Percentiles rank a stretch among this genome's conserved stretches.
These are phyloP conservation scores for Drosophila sproati DNA, from an alignment of 1,140 invertebrate genomes.

Conservation along the genomic window DNA sequence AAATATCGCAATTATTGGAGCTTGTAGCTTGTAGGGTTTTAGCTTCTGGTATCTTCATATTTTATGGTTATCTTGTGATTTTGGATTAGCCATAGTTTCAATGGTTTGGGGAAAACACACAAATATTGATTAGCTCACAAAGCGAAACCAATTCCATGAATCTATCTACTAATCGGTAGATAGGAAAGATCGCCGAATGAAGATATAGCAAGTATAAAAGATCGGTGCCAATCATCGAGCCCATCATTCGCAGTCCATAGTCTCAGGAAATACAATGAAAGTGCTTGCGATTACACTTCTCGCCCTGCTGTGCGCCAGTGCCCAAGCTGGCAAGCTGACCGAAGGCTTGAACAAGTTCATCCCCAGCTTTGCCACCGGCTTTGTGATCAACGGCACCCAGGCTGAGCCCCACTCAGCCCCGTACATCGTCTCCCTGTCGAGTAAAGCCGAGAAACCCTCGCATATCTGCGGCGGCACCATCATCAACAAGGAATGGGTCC, in stretches of 20 bases:
- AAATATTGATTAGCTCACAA: conserved; percentile 29
- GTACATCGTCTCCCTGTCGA: conserved; percentile 77
- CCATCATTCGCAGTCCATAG: conserved; percentile 12
- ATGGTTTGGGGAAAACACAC: conserved; percentile 9
- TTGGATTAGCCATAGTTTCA: conserved; percentile 15
- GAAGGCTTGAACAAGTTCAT: conserved; percentile 56
- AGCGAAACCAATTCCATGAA: conserved; percentile 59
- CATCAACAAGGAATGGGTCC: conserved; percentile 66
- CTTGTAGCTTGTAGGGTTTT: neutral
- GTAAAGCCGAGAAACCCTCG: conserved; percentile 50
- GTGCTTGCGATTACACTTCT: conserved; percentile 62
- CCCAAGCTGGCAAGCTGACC: conserved; percentile 49
- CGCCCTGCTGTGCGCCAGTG: conserved; percentile 52
- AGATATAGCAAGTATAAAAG: conserved; percentile 48
- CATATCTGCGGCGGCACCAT: conserved; percentile 79
- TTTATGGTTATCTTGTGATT: neutral
- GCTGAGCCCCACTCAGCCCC: conserved; percentile 74
- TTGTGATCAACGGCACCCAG: conserved; percentile 79
- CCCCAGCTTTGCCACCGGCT: conserved; percentile 72
- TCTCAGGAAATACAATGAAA: conserved; percentile 60
- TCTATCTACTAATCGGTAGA: conserved; percentile 56
- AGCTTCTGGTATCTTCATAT: neutral
- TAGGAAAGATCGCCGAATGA: neutral
- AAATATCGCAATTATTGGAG: neutral
- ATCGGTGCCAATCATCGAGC: neutral